phyloP scores from a whole-genome alignment of 2,113 vertebrate genomes.

The Phyllopteryx taeniolatus region DNA sequence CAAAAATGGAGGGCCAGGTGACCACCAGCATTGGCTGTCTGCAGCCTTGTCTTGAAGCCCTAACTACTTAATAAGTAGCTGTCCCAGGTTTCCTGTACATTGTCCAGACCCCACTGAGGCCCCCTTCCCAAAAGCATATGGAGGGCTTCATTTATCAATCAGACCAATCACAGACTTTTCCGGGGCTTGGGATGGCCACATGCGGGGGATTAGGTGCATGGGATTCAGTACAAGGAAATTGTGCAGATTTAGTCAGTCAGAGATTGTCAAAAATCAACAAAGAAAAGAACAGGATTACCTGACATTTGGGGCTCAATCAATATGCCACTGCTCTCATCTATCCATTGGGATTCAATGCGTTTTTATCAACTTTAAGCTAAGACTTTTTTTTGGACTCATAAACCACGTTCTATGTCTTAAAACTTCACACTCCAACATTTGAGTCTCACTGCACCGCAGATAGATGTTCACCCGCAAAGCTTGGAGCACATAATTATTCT shows the following conservation, averaged over 20 bases:
- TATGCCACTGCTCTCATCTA: slow-evolving; percentile 12
- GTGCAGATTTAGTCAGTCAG: slow-evolving; percentile 35
- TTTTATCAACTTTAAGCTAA: background rate
- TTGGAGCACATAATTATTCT: slow-evolving; percentile 49
- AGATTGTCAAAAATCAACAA: slow-evolving; percentile 63
- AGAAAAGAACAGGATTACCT: slow-evolving; percentile 48
- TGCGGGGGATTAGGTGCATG: slow-evolving; percentile 65
- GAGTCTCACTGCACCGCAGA: slow-evolving; percentile 16
- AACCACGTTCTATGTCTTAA: too few species aligned
- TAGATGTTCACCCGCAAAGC: slow-evolving; percentile 36
- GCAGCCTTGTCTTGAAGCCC: slow-evolving; percentile 80
- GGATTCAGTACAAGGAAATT: slow-evolving; percentile 59
- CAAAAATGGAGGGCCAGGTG: slow-evolving; percentile 72
- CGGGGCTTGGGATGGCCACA: slow-evolving; percentile 67
- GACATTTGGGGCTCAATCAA: slow-evolving; percentile 32
- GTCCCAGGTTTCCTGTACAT: slow-evolving; percentile 95
- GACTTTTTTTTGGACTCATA: background rate
- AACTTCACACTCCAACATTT: background rate
- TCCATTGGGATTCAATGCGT: slow-evolving; percentile 19
- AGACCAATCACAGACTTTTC: slow-evolving; percentile 75
- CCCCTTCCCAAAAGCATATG: slow-evolving; percentile 71
- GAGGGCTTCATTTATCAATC: slow-evolving; percentile 82
- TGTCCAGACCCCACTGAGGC: slow-evolving; percentile 85
- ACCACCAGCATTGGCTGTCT: slow-evolving; percentile 78
- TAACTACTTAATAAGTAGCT: slow-evolving; percentile 98